These are phyloP conservation scores for Diorhabda elongata DNA, from an alignment of 1,140 invertebrate genomes.

Conservation along the genomic window DNA sequence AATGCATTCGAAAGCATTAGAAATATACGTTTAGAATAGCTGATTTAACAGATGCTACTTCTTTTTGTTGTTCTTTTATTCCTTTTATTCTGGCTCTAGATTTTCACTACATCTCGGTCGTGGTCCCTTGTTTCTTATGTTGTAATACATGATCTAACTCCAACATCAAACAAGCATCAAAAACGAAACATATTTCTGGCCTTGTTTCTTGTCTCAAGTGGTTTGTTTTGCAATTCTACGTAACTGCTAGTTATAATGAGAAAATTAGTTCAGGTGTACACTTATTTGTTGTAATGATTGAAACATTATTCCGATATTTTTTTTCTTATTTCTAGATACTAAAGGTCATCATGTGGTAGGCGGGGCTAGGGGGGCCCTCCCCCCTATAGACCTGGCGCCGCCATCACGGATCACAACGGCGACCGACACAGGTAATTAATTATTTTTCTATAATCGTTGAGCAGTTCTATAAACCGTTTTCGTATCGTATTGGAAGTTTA, in stretches of 20 bases:
- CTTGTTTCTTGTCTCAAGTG: too few species aligned
- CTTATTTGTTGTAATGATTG: background rate
- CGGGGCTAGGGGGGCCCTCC: slow-evolving; percentile 43
- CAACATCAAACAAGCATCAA: too few species aligned
- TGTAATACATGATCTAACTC: too few species aligned
- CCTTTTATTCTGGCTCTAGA: background rate
- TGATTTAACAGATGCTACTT: too few species aligned
- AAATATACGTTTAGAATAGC: too few species aligned
- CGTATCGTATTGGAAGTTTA: too few species aligned
- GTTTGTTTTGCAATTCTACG: too few species aligned
- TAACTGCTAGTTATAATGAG: background rate
- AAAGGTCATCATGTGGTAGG: slow-evolving; percentile 42
- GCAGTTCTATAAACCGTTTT: too few species aligned
- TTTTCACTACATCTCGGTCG: background rate
- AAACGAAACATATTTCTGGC: too few species aligned
- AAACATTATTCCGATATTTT: background rate
- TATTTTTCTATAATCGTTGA: background rate
- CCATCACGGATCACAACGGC: slow-evolving; percentile 48
- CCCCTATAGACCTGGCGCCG: slow-evolving; percentile 46
- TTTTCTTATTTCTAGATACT: slow-evolving; percentile 25
- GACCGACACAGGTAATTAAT: slow-evolving; percentile 44
- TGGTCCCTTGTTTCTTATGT: background rate
- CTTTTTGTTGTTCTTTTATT: background rate
- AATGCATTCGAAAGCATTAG: too few species aligned
- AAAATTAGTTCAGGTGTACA: slow-evolving; percentile 1